Conservation (phyloP, 1,140 invertebrate species). For the Pogonomyrmex barbatus region DNA sequence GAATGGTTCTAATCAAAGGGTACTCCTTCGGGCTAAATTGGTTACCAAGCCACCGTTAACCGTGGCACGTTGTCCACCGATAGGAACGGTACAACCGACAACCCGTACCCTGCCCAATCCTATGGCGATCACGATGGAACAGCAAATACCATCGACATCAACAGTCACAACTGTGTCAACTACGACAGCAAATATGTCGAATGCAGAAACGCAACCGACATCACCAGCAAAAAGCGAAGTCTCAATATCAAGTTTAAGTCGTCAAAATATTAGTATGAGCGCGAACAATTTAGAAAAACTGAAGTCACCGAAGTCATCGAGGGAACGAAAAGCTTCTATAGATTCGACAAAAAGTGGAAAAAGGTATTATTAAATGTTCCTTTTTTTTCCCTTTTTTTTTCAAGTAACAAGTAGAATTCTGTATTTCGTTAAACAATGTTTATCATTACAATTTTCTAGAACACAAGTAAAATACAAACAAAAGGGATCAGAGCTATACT, state of each 20-base stretch:
- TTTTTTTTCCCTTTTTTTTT: too few relatives aligned
- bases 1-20: slow-evolving; percentile 88
- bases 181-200: slow-evolving; percentile 44
- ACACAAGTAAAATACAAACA: slow-evolving; percentile 76
- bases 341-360: slow-evolving; percentile 77
- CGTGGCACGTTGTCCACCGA: slow-evolving; percentile 86
- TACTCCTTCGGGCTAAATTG: slow-evolving; percentile 89
- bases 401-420: background rate
- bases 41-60: slow-evolving; percentile 88
- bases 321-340: slow-evolving; percentile 78
- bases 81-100: slow-evolving; percentile 87
- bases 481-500: slow-evolving; percentile 78
- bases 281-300: slow-evolving; percentile 71
- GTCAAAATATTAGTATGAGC: slow-evolving; percentile 46
- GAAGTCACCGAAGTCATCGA: slow-evolving; percentile 79
- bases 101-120: slow-evolving; percentile 81
- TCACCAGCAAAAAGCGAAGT: slow-evolving; percentile 56
- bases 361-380: slow-evolving; percentile 66
- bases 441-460: slow-evolving; percentile 67
- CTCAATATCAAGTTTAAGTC: slow-evolving; percentile 1
- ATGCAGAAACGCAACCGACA: slow-evolving; percentile 68
- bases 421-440: background rate
- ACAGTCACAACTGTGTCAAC: slow-evolving; percentile 42
- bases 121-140: slow-evolving; percentile 59
- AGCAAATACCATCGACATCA: slow-evolving; percentile 76